Percentiles rank a stretch among this genome's conserved stretches.
Conservation (phyloP, 2,888 invertebrate genomes). For the Nephrocerus scutellatus region DNA sequence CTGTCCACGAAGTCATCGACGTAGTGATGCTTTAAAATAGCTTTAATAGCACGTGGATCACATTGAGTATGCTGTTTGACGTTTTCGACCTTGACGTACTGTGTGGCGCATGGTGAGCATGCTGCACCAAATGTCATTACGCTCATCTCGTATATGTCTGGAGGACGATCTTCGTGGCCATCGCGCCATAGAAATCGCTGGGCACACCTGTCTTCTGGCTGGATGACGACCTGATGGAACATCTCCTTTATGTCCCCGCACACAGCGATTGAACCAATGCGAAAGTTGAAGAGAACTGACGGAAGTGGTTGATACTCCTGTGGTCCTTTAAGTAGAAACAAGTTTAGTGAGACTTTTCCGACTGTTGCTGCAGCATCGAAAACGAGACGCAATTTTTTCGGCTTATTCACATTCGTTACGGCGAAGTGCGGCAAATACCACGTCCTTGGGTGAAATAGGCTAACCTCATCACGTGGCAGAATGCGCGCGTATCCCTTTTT, state of each 20-base stretch:
- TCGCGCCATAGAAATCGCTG: conserved; percentile 15
- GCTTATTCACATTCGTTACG: conserved; percentile 14
- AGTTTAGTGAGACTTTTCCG: conserved; percentile 18
- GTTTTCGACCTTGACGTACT: conserved; percentile 17
- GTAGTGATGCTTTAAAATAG: conserved; percentile 15
- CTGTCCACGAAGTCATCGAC: conserved; percentile 16
- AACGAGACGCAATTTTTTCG: conserved; percentile 16
- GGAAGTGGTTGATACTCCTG: conserved; percentile 17
- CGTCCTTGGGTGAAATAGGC: conserved; percentile 8
- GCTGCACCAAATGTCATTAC: conserved; percentile 23
- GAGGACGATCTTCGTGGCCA: conserved; percentile 13
- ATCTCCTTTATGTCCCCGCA: conserved; percentile 21
- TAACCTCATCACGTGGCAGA: conserved; percentile 10
- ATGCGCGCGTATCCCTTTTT: conserved; percentile 17
- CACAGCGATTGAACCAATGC: conserved; percentile 12
- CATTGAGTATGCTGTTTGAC: conserved; percentile 5
- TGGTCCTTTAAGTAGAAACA: conserved; percentile 16
- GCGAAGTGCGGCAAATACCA: conserved; percentile 29
- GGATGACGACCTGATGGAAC: conserved; percentile 16
- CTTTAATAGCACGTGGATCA: conserved; percentile 13
- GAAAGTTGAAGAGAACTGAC: conserved; percentile 18
- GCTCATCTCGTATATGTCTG: conserved; percentile 18
- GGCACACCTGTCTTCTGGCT: conserved; percentile 8
- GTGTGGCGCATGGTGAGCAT: conserved; percentile 18
- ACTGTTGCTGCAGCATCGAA: conserved; percentile 19